phyloP scores from a whole-genome alignment of 2,113 vertebrate species.

The Boulengeromyrus knoepffleri region DNA sequence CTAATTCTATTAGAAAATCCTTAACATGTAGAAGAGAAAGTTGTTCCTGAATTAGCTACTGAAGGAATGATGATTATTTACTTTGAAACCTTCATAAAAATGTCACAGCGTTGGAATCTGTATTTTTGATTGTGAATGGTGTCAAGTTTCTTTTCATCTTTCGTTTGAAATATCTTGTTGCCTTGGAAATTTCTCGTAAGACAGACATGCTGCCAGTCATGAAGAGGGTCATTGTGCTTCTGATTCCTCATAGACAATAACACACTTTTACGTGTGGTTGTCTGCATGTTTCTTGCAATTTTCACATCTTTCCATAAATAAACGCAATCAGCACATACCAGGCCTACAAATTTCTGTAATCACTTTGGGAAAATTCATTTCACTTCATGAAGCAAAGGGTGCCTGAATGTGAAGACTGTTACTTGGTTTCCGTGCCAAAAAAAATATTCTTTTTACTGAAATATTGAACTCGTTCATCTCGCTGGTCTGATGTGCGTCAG shows the following conservation, averaged over 20 bases:
- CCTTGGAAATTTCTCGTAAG: neutral
- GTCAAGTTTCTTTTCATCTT: neutral
- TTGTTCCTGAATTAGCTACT: neutral
- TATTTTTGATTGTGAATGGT: neutral
- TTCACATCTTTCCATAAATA: neutral
- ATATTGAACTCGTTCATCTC: neutral
- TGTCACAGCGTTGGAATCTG: neutral
- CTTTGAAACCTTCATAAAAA: neutral
- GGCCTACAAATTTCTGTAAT: neutral
- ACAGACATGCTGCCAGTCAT: slow-evolving; percentile 20
- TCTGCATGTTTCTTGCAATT: slow-evolving; percentile 19
- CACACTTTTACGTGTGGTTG: slow-evolving; percentile 4
- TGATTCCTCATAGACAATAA: slow-evolving; percentile 24
- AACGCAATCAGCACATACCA: slow-evolving; percentile 5
- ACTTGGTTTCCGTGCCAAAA: neutral
- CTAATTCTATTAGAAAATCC: neutral
- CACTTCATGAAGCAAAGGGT: neutral
- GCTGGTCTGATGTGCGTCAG: neutral
- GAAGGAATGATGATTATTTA: slow-evolving; percentile 5
- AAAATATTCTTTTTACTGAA: neutral
- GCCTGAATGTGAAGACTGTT: neutral
- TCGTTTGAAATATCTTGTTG: slow-evolving; percentile 14
- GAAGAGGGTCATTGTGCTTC: slow-evolving; percentile 13
- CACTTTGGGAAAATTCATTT: neutral
- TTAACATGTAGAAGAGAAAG: neutral